Percentiles rank a stretch among this genome's conserved stretches.
Evolutionary conservation across 2,888 invertebrate species (phyloP).

Genomic region (Pterostichus niger): DNA sequence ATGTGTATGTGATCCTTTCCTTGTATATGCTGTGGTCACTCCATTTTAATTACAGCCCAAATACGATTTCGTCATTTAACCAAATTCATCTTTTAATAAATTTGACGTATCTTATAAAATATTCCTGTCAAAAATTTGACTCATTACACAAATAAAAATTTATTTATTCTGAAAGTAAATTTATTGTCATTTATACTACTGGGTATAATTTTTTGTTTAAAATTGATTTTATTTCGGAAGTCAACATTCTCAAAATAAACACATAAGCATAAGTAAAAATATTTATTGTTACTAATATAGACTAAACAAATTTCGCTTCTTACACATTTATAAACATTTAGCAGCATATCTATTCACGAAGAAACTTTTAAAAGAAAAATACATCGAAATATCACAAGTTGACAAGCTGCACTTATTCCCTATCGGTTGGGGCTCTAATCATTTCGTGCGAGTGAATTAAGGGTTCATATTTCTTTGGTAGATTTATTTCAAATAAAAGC

Average conservation of each 20-base stretch:
- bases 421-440: neutral
- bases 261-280: constrained; percentile 45
- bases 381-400: constrained; percentile 53
- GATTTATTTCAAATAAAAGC: neutral
- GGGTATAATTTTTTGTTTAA: no score
- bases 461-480: constrained; percentile 4
- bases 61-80: no score
- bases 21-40: no score
- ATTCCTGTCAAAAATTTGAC: no score
- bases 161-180: no score
- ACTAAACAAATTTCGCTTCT: constrained; percentile 50
- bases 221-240: no score
- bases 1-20: no score
- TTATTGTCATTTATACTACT: no score
- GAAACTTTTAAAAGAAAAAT: constrained; percentile 19
- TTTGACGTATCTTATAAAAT: no score
- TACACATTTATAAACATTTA: constrained; percentile 50
- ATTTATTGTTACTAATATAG: constrained; percentile 53
- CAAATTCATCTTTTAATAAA: no score
- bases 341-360: constrained; percentile 41
- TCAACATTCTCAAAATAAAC: constrained; percentile 6
- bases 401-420: constrained; percentile 31
- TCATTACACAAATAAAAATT: no score
- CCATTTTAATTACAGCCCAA: no score
- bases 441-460: constrained; percentile 4